Evolutionary conservation across 1,140 invertebrate species (phyloP), one percentile per base, ranked within the genome.

Genomic region (Lineus longissimus): DNA sequence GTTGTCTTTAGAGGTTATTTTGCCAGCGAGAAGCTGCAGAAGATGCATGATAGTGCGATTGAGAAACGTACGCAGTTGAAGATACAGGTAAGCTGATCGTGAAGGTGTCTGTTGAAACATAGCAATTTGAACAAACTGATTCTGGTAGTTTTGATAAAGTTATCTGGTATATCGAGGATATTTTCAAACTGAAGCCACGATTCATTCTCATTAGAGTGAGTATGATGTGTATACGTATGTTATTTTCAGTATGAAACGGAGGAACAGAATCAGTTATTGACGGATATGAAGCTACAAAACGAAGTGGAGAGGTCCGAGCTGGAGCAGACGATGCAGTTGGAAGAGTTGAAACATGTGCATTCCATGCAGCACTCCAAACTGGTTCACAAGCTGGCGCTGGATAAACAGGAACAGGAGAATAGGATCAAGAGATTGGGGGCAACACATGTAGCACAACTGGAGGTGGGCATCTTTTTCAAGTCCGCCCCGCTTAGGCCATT

Each of bases 1-100:
- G 77, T 81, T 25, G 77, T 79, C 0, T 81, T 77, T 56, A 65
- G 79, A 22, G 79, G 79, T 15, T 81, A 80, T 55, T 73, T 70
- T 64, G 76, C 79, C 22, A 73, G 74, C 60, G 71, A 74, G 2
- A 77, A 73, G 61, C 67, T 81, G 27, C 78, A 80, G 62, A 61
- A 58, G 27, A 68, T 80, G 62, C 77, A 80, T 65, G 76, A 81
- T 58, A 63, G 63, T 23, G 73, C 78, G 7, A 76, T 79, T 11
- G 69, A 73, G 59, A 69, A 66, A 13, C 60, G 78, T 47, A 79
- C 75, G 19, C 70, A 75, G 43, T 70, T 81, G 0, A 76, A 77
- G 68, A 68, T 80, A 30, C 59, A 72, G 65, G 79, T 81, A 70
- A 69, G 56, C 17, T 45, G 7, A 27, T 51, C 2, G 25, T 27